These are phyloP conservation scores for Antigone vipio DNA, from an alignment of 2,113 vertebrate species.

Conservation along the genomic window DNA sequence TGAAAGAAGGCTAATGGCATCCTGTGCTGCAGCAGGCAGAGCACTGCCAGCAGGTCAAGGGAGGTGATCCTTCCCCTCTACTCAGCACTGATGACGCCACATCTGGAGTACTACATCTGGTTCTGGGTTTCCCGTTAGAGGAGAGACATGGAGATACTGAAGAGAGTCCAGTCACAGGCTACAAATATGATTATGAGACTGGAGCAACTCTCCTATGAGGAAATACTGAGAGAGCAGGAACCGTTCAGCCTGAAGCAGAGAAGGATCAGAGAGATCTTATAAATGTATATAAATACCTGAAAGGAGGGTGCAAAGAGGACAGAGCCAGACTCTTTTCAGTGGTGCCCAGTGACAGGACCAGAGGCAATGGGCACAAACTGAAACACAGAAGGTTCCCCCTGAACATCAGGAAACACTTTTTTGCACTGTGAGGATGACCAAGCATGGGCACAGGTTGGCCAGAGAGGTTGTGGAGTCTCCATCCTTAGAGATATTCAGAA, in stretches of 20 bases:
- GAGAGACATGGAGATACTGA: background rate
- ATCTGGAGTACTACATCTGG: background rate
- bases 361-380: background rate
- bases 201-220: background rate
- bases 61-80: background rate
- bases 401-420: background rate
- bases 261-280: background rate
- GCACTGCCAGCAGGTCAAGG: background rate
- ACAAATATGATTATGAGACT: background rate
- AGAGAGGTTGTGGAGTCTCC: background rate
- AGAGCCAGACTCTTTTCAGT: background rate
- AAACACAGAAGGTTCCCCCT: background rate
- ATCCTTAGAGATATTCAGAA: background rate
- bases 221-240: background rate
- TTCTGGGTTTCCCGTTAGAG: background rate
- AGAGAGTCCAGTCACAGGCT: background rate
- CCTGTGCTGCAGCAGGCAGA: background rate
- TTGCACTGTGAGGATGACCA: background rate
- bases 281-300: background rate
- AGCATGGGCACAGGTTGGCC: background rate
- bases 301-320: background rate
- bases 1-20: background rate
- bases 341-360: background rate
- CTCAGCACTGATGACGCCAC: background rate
- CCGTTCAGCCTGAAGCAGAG: background rate